phyloP scores from a whole-genome alignment of 53 echinoderm and acorn worm genomes.

The Patiria pectinifera region DNA sequence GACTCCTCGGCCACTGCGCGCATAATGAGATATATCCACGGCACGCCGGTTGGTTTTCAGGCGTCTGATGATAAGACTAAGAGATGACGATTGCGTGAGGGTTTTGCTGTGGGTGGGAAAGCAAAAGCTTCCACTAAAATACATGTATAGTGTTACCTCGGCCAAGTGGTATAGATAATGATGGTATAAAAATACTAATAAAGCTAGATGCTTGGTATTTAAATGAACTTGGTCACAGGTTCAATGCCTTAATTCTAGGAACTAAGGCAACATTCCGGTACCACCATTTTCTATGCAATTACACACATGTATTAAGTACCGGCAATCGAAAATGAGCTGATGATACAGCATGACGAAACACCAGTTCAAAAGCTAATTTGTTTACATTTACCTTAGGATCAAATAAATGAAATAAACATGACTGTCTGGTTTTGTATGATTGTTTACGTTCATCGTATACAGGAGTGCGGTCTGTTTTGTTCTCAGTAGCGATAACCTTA shows the following conservation, averaged over 20 bases:
- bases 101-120: neutral
- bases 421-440: neutral
- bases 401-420: neutral
- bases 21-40: slow-evolving; percentile 12
- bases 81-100: neutral
- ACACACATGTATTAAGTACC: neutral
- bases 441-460: neutral
- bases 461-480: neutral
- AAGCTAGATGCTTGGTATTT: too few species aligned
- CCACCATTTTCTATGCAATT: neutral
- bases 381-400: neutral
- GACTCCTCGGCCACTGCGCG: neutral
- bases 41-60: neutral
- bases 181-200: too few species aligned
- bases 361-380: neutral
- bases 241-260: too few species aligned
- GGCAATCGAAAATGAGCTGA: neutral
- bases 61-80: neutral
- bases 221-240: too few species aligned
- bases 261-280: too few species aligned
- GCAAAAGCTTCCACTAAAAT: neutral
- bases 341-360: neutral
- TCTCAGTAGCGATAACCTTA: neutral
- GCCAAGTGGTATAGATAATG: too few species aligned
- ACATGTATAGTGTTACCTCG: too few species aligned